Conservation (phyloP, 2,113 vertebrate genomes). For the Xiphophorus maculatus region DNA sequence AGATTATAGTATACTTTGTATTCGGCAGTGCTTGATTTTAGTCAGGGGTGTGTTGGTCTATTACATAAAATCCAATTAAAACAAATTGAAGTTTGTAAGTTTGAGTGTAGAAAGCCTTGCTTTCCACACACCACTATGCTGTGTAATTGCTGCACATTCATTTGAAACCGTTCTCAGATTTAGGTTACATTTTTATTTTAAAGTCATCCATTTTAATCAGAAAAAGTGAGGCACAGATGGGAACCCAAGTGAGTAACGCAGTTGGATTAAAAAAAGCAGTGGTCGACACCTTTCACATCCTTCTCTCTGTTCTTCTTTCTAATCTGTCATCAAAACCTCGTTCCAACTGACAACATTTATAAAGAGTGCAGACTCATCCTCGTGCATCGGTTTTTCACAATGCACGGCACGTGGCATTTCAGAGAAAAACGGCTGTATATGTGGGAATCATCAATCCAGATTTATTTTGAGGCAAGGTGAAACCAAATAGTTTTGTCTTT, state of each 20-base stretch:
- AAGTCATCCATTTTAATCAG: background rate
- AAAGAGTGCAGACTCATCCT: constrained; percentile 18
- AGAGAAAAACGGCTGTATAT: background rate
- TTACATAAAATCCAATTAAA: no score
- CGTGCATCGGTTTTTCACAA: constrained; percentile 41
- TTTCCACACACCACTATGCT: no score
- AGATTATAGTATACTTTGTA: background rate
- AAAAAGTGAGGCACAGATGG: background rate
- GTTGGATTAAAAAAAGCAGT: background rate
- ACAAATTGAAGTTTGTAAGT: no score
- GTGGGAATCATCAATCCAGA: constrained; percentile 52
- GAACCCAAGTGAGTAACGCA: background rate
- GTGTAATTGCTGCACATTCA: no score
- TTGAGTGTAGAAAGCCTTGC: no score
- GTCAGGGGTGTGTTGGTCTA: background rate
- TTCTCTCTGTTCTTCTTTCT: constrained; percentile 58
- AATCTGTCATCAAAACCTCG: constrained; percentile 41
- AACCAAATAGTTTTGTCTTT: constrained; percentile 7
- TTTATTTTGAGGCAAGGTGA: constrained; percentile 35
- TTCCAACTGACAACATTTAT: constrained; percentile 14
- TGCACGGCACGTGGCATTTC: constrained; percentile 33
- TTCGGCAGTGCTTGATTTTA: background rate
- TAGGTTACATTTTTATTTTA: background rate
- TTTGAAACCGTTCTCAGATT: no score
- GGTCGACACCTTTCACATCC: constrained; percentile 49